A percentile compares a stretch with the other conserved stretches of the same genome.
Evolutionary conservation across 2,113 vertebrate genomes (phyloP).

Genomic region (Dissostichus mawsoni): DNA sequence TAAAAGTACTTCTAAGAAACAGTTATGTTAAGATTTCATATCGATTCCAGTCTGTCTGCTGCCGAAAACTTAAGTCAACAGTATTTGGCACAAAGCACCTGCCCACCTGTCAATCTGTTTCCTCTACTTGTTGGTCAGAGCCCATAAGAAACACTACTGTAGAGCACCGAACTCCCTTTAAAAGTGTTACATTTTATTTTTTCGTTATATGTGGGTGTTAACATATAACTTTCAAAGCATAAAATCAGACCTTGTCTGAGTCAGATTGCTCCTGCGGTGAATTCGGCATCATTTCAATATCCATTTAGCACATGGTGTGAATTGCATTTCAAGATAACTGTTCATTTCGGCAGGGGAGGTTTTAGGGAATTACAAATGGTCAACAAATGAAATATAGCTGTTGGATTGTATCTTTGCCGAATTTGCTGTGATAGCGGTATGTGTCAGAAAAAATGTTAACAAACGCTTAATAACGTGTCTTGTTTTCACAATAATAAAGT

Average conservation of each 20-base stretch:
- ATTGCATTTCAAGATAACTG: neutral
- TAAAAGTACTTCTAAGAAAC: neutral
- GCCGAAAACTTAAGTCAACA: rapidly evolving
- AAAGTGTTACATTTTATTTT: neutral
- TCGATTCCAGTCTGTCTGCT: no score
- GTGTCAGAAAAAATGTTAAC: neutral
- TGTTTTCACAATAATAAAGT: neutral
- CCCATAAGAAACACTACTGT: neutral
- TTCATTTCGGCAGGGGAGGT: neutral
- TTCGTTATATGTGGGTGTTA: neutral
- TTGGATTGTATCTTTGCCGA: neutral
- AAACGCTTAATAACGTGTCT: neutral
- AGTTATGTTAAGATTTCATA: neutral
- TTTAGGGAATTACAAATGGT: no score
- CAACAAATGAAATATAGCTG: neutral
- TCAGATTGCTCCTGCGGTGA: neutral
- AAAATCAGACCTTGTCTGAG: neutral
- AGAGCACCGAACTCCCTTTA: neutral
- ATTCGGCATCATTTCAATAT: neutral
- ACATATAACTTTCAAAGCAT: rapidly evolving
- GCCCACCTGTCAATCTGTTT: conserved; percentile 52
- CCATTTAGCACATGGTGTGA: neutral
- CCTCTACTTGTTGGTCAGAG: conserved; percentile 27
- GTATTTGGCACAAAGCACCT: conserved; percentile 53
- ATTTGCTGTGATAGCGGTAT: neutral